A percentile compares a stretch with the other conserved stretches of the same genome.
phyloP scores from a whole-genome alignment of 2,113 vertebrate species.

The Choloepus hoffmanni region DNA sequence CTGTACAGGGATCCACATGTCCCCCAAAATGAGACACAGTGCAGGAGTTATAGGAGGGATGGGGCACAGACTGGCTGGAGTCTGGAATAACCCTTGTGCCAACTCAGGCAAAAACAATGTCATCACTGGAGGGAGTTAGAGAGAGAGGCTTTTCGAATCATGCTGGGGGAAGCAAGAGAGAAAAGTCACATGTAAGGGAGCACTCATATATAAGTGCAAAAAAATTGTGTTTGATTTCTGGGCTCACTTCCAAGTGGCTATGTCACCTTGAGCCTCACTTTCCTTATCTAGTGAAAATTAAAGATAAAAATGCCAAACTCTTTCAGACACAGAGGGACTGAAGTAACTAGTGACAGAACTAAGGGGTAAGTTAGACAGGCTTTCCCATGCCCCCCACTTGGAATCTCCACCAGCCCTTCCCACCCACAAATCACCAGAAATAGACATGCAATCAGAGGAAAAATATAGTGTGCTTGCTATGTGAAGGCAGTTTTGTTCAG shows the following conservation, averaged over 20 bases:
- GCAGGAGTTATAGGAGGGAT: not conserved
- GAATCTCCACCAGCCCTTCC: not conserved
- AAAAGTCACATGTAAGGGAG: not conserved
- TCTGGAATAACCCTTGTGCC: not conserved
- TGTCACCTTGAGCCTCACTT: not conserved
- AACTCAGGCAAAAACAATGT: not conserved
- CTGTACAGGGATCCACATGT: not conserved
- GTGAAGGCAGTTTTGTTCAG: not conserved
- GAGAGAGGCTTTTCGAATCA: no score
- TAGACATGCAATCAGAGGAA: not conserved
- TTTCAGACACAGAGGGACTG: not conserved
- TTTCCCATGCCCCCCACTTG: not conserved
- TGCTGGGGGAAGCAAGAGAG: not conserved
- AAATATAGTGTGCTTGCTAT: not conserved
- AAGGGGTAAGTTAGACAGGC: not conserved
- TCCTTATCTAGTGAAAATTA: slow-evolving; percentile 32
- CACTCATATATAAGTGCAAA: not conserved
- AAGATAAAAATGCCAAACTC: not conserved
- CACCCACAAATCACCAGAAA: not conserved
- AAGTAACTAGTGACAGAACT: not conserved
- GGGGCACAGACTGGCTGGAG: not conserved
- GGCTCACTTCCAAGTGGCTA: not conserved
- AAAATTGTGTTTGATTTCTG: not conserved
- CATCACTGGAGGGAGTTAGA: not conserved
- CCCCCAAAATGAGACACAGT: not conserved